Base-by-base conservation (phyloP, 2,113 vertebrate genomes). In the Ictalurus punctatus region DNA sequence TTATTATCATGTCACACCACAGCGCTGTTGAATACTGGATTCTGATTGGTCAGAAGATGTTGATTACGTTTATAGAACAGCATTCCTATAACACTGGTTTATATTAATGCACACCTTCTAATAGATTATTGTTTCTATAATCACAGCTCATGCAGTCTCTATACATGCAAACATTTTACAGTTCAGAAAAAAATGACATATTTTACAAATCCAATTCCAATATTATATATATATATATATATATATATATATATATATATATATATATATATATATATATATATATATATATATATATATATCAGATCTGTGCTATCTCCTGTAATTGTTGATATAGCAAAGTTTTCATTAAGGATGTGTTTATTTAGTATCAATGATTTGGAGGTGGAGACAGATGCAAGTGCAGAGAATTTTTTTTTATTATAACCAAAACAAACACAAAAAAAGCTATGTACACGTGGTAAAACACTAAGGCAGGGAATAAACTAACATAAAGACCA, bases 1-100 rank as follows among this genome's bases (percentile, higher is more conserved):
- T 59, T 56, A 81, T 81, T 59, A 82, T 82, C 56, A 56, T 59
- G 80, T 23, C 80, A 82, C 56, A 21, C 56, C n/a, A 25, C 56
- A 3, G 54, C 2, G 8, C 54, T 59, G 80, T 37, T 12, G n/a
- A 37, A 37, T 37, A 0, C 30, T 37, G 4, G n/a, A 21, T 23
- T 21, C n/a, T 58, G 56, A 82, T 59, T 82, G 56, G 30, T 12
- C 54, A 59, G 10, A 30, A 30, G 27, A 1, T 17, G 27, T 30
- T 52, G 27, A 17, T 30, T n/a, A 4, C 2, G 19, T n/a, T 80
- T 17, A 17, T 56, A 54, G 25, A 52, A 52, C 5, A 27, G 9
- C 4, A 2, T 27, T 27, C 25, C 44, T 40, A 74, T 40, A 74
- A 44, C 37, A 21, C 34, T 3, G 21, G 19, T 23, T 78, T 6